phyloP scores from a whole-genome alignment of 1,140 invertebrate species.

The Eriosoma lanigerum region DNA sequence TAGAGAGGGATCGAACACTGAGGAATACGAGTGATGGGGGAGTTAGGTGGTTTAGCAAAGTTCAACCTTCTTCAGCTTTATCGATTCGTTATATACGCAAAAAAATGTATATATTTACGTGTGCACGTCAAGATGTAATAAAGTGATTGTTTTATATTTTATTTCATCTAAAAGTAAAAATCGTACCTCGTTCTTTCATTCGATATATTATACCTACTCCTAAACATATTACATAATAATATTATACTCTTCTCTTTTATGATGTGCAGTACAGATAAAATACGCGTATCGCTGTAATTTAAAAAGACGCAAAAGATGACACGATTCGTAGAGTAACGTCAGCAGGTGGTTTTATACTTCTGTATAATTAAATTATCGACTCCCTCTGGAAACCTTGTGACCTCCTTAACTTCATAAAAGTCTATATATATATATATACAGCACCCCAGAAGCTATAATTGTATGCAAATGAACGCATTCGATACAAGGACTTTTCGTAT shows the following conservation, averaged over 20 bases:
- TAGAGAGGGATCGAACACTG: not conserved
- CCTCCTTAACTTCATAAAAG: conserved; percentile 5
- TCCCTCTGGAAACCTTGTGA: conserved; percentile 35
- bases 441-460: not conserved
- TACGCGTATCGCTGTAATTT: not conserved
- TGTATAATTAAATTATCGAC: conserved; percentile 46
- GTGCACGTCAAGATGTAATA: conserved; percentile 11
- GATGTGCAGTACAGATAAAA: not conserved
- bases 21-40: not conserved
- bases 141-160: conserved; percentile 28
- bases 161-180: not conserved
- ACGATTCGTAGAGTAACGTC: not conserved
- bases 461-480: not conserved
- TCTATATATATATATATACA: not conserved
- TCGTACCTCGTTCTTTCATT: no score
- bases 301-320: not conserved
- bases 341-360: conserved; percentile 36
- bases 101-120: not conserved
- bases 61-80: conserved; percentile 36
- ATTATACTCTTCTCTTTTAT: not conserved
- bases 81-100: conserved; percentile 6
- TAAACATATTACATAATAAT: not conserved
- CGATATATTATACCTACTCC: not conserved
- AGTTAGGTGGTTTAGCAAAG: conserved; percentile 1
- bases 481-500: not conserved